Conservation (phyloP, 2,888 invertebrate species). For the Ectemnius cavifrons region DNA sequence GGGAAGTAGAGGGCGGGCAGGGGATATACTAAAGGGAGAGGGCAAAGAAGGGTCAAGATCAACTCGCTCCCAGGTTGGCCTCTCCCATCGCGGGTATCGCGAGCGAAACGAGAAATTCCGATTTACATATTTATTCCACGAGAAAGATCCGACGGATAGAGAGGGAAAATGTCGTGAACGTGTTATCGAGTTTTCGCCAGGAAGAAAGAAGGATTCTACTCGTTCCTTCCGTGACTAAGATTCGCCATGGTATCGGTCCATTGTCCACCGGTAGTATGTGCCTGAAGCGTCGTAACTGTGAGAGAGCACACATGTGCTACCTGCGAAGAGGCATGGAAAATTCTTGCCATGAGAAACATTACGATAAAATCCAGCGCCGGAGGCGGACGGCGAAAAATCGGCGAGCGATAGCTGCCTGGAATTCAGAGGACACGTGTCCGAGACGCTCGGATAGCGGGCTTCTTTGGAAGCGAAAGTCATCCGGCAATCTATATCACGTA, state of each 20-base stretch:
- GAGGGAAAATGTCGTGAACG: slow-evolving; percentile 67
- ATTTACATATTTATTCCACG: slow-evolving; percentile 77
- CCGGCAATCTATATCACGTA: too few species aligned
- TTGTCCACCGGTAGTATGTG: neutral
- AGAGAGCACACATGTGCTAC: too few species aligned
- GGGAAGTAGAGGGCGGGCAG: slow-evolving; percentile 13
- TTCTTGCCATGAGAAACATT: too few species aligned
- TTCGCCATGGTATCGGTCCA: slow-evolving; percentile 20
- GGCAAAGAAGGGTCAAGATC: slow-evolving; percentile 60
- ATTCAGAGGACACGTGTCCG: too few species aligned
- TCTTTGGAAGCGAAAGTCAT: too few species aligned
- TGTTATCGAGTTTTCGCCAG: slow-evolving; percentile 45
- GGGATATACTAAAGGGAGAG: slow-evolving; percentile 21
- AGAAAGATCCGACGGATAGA: slow-evolving; percentile 65
- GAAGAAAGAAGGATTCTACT: slow-evolving; percentile 41
- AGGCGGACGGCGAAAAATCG: too few species aligned
- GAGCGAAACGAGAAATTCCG: slow-evolving; percentile 63
- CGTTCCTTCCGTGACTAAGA: slow-evolving; percentile 44
- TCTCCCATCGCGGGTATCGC: slow-evolving; percentile 59
- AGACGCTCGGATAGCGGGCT: too few species aligned
- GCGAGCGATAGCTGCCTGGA: too few species aligned
- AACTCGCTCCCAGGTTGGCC: slow-evolving; percentile 52
- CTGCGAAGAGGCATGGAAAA: too few species aligned
- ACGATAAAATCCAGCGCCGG: too few species aligned
- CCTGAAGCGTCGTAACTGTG: neutral